Evolutionary conservation across 2,797 vertebrate species (phyloP).

Genomic region (Remorina albescens): DNA sequence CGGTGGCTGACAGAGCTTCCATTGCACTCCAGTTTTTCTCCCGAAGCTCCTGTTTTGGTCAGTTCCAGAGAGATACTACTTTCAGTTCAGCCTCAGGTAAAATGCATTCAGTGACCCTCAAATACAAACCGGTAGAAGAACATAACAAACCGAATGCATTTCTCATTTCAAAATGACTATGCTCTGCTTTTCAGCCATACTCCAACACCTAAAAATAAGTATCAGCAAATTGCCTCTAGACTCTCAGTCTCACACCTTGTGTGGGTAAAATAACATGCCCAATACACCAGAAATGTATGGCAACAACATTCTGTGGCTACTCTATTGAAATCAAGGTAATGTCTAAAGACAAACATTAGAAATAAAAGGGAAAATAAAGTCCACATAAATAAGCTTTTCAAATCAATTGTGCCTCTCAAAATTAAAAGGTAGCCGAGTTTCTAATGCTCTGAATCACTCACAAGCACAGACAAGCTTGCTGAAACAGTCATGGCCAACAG

Average conservation of each 20-base stretch:
- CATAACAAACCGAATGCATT: constrained; percentile 50
- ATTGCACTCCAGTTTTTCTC: constrained; percentile 99
- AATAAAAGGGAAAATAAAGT: not conserved
- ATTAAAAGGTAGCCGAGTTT: constrained; percentile 52
- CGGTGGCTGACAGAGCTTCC: constrained; percentile 99
- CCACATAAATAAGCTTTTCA: constrained; percentile 37
- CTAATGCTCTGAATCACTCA: constrained; percentile 70
- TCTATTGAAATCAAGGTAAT: constrained; percentile 17
- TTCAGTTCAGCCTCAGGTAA: constrained; percentile 93
- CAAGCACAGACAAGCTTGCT: constrained; percentile 71
- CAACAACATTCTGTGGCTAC: not conserved
- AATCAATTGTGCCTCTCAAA: constrained; percentile 34
- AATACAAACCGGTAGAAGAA: constrained; percentile 59
- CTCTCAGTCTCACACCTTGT: constrained; percentile 30
- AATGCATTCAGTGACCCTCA: constrained; percentile 77
- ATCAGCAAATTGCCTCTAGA: constrained; percentile 25
- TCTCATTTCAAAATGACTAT: constrained; percentile 44
- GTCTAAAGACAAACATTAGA: constrained; percentile 9
- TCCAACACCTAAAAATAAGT: constrained; percentile 39
- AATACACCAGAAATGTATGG: constrained; percentile 19
- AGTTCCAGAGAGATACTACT: constrained; percentile 98
- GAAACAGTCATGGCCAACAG: constrained; percentile 54
- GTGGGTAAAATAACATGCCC: constrained; percentile 53
- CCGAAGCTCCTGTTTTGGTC: constrained; percentile 98
- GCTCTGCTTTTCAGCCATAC: constrained; percentile 53